Evolutionary conservation across 2,797 vertebrate genomes (phyloP), one percentile per base, ranked within the genome.

Genomic region (Petrocephalus schoutedeni): DNA sequence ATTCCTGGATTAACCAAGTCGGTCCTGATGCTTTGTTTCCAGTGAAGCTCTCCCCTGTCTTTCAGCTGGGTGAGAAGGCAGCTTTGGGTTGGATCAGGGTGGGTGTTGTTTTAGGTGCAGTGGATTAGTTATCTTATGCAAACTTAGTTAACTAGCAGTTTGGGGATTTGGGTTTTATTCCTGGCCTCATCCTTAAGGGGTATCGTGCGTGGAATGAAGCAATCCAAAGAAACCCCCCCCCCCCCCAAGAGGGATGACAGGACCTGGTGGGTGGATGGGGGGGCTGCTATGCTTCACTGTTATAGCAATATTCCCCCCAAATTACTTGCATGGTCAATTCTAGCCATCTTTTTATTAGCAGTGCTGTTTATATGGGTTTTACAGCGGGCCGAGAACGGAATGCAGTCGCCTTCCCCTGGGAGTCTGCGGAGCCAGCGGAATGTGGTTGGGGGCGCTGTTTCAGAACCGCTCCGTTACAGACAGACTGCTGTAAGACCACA

Each of bases 131-230:
- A 97, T 98, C 98, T 98, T 96, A 97, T 98, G 97, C 96, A 98
- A 98, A 99, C 98, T 98, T 96, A 97, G 97, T 98, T 98, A 98
- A 97, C 97, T 96, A 97, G 97, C 98, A 97, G 97, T 97, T 97
- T 97, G 97, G 94, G 95, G 97, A 97, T 19, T 59, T 94, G 95
- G 93, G 94, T 94, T 96, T 95, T 93, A 93, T 97, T 97, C 97
- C 98, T 95, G 92, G 91, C 93, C 94, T 94, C 94, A 93, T 91
- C 93, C 95, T 94, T 94, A 91, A 90, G 95, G 92, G 96, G 92
- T 89, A 92, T 95, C 94, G 96, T 96, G 96, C 94, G 94, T 95
- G 96, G 96, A 97, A 97, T 96, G 97, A 96, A 97, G 97, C 98
- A 99, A 99, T 99, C 98, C 97, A 97, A 95, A 98, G 97, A 97